Conservation (phyloP, 2,888 invertebrate species). For the Drosophila colorata region DNA sequence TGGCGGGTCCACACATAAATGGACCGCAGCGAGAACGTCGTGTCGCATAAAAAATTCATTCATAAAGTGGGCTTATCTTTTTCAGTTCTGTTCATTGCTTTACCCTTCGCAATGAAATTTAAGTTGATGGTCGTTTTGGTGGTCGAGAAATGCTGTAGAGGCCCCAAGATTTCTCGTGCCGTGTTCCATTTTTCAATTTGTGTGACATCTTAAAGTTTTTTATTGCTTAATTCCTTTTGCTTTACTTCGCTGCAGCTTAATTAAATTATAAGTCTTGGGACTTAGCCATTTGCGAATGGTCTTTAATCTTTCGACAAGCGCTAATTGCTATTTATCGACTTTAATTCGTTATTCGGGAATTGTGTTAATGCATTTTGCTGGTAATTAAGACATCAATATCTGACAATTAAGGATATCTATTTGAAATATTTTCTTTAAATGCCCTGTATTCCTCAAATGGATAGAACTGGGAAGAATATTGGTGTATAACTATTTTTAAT, state of each 20-base stretch:
- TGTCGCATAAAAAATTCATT: slow-evolving; percentile 72
- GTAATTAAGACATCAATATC: not conserved
- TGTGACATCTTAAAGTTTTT: slow-evolving; percentile 20
- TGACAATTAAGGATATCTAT: not conserved
- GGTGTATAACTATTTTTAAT: no score
- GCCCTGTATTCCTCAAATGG: no score
- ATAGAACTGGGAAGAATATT: no score
- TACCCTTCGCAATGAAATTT: slow-evolving; percentile 7
- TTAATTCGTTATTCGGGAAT: slow-evolving; percentile 5
- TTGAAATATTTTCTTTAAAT: no score
- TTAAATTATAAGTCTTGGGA: slow-evolving; percentile 26
- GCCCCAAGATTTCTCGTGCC: not conserved
- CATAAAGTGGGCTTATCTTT: slow-evolving; percentile 66
- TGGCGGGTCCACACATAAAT: slow-evolving; percentile 15
- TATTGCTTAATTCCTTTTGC: slow-evolving; percentile 6
- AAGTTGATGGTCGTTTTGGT: slow-evolving; percentile 13
- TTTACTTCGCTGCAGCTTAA: slow-evolving; percentile 10
- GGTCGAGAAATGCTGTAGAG: slow-evolving; percentile 10
- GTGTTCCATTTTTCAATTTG: slow-evolving; percentile 10
- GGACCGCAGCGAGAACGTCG: slow-evolving; percentile 20
- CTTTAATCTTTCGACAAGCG: slow-evolving; percentile 35
- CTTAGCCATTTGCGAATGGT: slow-evolving; percentile 6
- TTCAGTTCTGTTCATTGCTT: slow-evolving; percentile 43
- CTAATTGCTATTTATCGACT: slow-evolving; percentile 36
- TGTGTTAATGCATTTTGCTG: slow-evolving; percentile 7